Evolutionary conservation across 2,888 invertebrate genomes (phyloP), one percentile per base, ranked within the genome.

Genomic region (Heliconius hortense): DNA sequence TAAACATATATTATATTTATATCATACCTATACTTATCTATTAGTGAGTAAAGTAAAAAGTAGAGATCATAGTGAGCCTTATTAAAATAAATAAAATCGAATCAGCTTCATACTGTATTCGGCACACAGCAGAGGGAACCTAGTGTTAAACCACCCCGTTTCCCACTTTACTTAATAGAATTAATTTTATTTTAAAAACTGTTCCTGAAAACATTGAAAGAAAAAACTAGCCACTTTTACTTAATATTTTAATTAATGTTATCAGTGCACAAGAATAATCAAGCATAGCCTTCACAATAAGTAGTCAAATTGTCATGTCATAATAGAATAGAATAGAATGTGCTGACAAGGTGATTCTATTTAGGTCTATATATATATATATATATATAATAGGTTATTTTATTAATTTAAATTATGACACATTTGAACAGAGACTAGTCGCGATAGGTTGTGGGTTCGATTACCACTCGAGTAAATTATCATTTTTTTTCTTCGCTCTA

Each of bases 261-360:
- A 26, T 59, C 56, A 66, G 21, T 69, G 56, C n/a, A 21, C 66
- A 68, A 56, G 43, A 62, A 66, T 60, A 76, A 73, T 75, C 72
- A 71, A 56, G 10, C 43, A 60, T 72, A 70, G 62, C 77, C 78
- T 78, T 78, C 67, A 60, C 53, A 69, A 4, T 60, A 60, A 64
- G 11, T 60, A 53, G 60, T 67, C 73, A 70, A 75, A 74, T 73
- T 48, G 48, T 31, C 35, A 28, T 18, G 63, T 43, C 21, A 69
- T 67, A 75, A 77, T 75, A 63, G 66, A 75, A 73, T 69, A 69
- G 63, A 75, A 77, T 75, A 63, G 66, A 75, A 73, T 69, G 56
- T 59, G 66, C 59, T 35, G 48, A 67, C 73, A 77, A 77, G 74
- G 78, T 77, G 63, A 73, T 73, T 67, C 77, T 71, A 78, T 39